Conservation (phyloP, 2,888 invertebrate species). For the Stegana nigrithorax region DNA sequence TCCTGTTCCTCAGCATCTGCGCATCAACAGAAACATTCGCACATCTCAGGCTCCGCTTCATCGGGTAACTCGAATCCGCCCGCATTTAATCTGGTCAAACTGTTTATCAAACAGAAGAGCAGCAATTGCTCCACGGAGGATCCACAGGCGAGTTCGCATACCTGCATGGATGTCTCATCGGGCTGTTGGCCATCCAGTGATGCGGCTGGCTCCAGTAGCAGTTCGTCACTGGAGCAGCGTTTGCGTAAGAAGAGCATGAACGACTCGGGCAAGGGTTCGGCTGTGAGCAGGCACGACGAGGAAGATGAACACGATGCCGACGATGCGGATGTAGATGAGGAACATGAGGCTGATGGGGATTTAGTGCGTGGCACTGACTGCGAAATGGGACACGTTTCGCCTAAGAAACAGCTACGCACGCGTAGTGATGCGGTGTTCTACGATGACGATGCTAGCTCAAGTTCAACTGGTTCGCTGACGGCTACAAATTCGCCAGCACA, state of each 20-base stretch:
- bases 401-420: slow-evolving; percentile 40
- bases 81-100: slow-evolving; percentile 84
- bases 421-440: slow-evolving; percentile 52
- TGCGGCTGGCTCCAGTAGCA: slow-evolving; percentile 63
- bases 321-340: neutral
- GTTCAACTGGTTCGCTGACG: slow-evolving; percentile 60
- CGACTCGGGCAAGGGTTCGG: slow-evolving; percentile 69
- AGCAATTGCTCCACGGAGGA: slow-evolving; percentile 76
- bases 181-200: slow-evolving; percentile 79
- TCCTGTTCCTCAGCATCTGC: slow-evolving; percentile 38
- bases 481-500: slow-evolving; percentile 64
- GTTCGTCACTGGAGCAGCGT: slow-evolving; percentile 66
- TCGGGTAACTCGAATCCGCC: slow-evolving; percentile 73
- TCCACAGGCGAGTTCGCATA: slow-evolving; percentile 64
- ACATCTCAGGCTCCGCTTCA: slow-evolving; percentile 63
- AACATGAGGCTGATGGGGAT: slow-evolving; percentile 1
- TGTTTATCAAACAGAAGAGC: slow-evolving; percentile 91
- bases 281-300: slow-evolving; percentile 67
- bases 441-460: slow-evolving; percentile 58
- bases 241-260: slow-evolving; percentile 69
- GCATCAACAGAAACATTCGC: slow-evolving; percentile 36
- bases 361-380: slow-evolving; percentile 24
- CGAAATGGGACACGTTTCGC: slow-evolving; percentile 27
- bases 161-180: slow-evolving; percentile 82
- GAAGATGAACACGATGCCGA: slow-evolving; percentile 66